Conservation (phyloP, 2,113 vertebrate species). For the Rhadina sibilatrix region DNA sequence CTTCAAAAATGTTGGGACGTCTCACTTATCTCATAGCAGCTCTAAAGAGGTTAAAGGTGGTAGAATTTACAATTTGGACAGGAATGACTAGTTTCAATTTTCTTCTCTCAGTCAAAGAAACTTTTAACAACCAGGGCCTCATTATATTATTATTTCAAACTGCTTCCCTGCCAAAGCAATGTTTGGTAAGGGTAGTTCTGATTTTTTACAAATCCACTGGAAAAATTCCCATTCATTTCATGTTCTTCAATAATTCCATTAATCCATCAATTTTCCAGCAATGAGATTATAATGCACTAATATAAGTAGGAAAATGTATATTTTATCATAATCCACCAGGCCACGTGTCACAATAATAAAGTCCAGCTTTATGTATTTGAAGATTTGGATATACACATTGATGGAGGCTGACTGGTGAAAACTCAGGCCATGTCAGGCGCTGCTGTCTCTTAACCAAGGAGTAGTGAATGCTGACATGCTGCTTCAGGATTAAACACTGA, state of each 20-base stretch:
- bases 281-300: background rate
- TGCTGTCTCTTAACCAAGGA: background rate
- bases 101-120: background rate
- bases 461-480: background rate
- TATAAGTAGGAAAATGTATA: background rate
- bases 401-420: background rate
- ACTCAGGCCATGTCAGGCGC: background rate
- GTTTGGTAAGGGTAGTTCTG: background rate
- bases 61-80: background rate
- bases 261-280: background rate
- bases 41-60: background rate
- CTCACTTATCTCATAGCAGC: background rate
- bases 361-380: background rate
- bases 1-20: rapidly evolving
- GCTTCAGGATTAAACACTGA: background rate
- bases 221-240: background rate
- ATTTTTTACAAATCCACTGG: background rate
- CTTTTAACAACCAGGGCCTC: background rate
- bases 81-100: background rate
- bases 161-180: background rate
- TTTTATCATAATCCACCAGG: background rate
- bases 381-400: background rate
- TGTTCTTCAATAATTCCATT: background rate
- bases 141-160: background rate
- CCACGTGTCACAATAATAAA: background rate